Base-by-base conservation (phyloP, 30 jellyfish, hydroid and myxozoan genomes). In the Sanderia malayensis region DNA sequence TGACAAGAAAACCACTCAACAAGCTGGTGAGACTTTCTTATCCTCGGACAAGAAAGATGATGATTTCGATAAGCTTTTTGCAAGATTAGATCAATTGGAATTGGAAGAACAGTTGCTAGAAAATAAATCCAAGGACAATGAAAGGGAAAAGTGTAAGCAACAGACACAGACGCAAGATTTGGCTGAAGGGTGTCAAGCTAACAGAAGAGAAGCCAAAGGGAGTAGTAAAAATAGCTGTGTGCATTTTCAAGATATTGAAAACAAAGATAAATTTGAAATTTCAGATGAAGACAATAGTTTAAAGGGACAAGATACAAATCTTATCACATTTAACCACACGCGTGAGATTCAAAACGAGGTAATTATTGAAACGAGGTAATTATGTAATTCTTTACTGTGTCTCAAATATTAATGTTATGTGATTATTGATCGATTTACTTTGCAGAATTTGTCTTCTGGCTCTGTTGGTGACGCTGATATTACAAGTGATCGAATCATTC, bases 41-140 rank as follows among this genome's bases (percentile, higher is more conserved):
- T 28, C 59, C 59, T 13, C 19, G 8, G 28, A 23, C 24, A 21
- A 70, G 46, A 61, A 68, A n/a, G 93, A 61, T 17, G 37, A 2
- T 24, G 10, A 61, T 2, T 71, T 46, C 7, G 89, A 89, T 10
- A 82, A 75, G 17, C 81, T 89, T 3, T 70, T 89, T 22, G 85
- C 94, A 3, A 86, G 97, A 1, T 71, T 89, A 41, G 86, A 76
- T 34, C 89, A 89, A 75, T 81, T 87, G 18, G 96, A 87, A 52
- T 37, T 46, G 17, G 95, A 87, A 45, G 96, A 87, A 71, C 24
- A 65, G 33, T 62, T 21, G 25, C 83, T 17, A 4, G 95, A 70
- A 18, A 49, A 49, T 9, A 37, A 37, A 8, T 76, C 62, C 28
- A 33, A 26, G 19, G 77, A 25, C 52, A 46, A 27, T 29, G 66